A percentile compares a stretch with the other conserved stretches of the same genome.
These are phyloP conservation scores for Acanthosepion lycidas DNA, from an alignment of 2,888 invertebrate genomes.

Conservation along the genomic window DNA sequence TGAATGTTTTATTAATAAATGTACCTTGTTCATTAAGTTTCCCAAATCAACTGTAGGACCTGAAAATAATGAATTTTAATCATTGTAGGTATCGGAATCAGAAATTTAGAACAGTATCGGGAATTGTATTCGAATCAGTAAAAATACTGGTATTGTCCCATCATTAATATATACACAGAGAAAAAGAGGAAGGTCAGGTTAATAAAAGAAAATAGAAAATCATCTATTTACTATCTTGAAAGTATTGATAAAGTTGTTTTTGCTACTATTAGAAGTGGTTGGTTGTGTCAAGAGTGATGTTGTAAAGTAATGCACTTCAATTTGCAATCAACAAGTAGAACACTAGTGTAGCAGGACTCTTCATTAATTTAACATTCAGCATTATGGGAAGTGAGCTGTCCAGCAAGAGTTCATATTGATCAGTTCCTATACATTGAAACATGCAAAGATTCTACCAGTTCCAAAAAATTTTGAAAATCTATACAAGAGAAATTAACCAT, in stretches of 20 bases:
- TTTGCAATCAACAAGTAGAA: not conserved
- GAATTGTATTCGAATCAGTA: too few species aligned
- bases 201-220: not conserved
- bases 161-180: too few species aligned
- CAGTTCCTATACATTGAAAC: not conserved
- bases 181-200: not conserved
- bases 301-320: not conserved
- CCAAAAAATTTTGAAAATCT: too few species aligned
- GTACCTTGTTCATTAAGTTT: too few species aligned
- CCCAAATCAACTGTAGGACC: too few species aligned
- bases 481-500: too few species aligned
- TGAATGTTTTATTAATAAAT: too few species aligned
- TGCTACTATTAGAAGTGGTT: not conserved
- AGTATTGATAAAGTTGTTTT: not conserved
- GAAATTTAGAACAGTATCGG: too few species aligned
- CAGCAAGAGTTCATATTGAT: not conserved
- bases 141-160: too few species aligned
- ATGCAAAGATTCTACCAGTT: too few species aligned
- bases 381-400: not conserved
- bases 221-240: not conserved
- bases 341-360: not conserved
- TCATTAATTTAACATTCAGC: not conserved
- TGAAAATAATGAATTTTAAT: too few species aligned
- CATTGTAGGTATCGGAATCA: too few species aligned
- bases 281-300: not conserved